Conservation (phyloP, 2,888 invertebrate genomes). For the Cosmopolites sordidus region DNA sequence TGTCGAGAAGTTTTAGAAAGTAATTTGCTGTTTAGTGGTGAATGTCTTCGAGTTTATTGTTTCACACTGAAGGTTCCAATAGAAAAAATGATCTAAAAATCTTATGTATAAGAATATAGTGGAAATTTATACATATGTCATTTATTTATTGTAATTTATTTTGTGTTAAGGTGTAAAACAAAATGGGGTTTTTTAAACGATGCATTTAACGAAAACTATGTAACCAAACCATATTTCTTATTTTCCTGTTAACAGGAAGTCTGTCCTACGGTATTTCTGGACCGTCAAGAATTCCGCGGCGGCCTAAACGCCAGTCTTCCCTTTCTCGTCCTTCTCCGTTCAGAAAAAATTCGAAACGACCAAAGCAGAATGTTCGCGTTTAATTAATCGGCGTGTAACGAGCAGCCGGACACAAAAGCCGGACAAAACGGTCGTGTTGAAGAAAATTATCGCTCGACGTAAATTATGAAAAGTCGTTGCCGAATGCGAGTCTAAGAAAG, state of each 20-base stretch:
- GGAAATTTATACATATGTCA: no score
- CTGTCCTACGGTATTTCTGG: slow-evolving; percentile 7
- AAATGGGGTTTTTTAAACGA: no score
- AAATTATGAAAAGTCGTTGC: slow-evolving; percentile 5
- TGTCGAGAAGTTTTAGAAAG: no score
- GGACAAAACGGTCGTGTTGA: slow-evolving; percentile 26
- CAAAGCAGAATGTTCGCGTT: neutral
- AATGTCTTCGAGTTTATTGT: no score
- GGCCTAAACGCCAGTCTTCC: neutral
- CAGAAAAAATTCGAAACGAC: slow-evolving; percentile 18
- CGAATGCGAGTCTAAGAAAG: neutral
- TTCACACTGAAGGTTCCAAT: no score
- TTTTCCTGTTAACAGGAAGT: neutral
- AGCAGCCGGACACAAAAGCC: slow-evolving; percentile 21
- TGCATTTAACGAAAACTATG: no score
- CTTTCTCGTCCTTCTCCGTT: neutral
- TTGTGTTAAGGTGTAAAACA: no score
- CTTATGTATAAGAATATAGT: no score
- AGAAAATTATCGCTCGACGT: slow-evolving; percentile 21
- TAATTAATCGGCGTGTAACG: slow-evolving; percentile 28
- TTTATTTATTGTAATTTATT: no score
- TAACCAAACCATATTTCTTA: no score
- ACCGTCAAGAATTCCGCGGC: neutral
- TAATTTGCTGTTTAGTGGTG: no score
- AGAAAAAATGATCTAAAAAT: no score